Evolutionary conservation across 2,888 invertebrate species (phyloP), one percentile per base, ranked within the genome.

Genomic region (Plebejus anna): DNA sequence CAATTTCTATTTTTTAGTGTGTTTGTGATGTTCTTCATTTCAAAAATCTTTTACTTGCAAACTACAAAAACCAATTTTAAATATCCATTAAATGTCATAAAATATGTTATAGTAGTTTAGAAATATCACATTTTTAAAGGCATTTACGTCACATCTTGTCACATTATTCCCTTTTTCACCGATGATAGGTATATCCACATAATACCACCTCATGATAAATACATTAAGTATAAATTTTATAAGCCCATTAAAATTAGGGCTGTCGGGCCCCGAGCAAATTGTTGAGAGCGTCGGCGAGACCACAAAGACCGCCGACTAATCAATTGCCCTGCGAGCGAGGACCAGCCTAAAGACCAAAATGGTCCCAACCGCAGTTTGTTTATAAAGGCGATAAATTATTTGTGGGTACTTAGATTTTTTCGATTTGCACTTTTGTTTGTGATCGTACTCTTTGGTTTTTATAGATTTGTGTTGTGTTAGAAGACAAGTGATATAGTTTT

Each of bases 231-330:
- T 92, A 93, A 90, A 92, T 92, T 92, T 93, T 91, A 93, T 92
- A 92, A 91, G 92, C 86, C 91, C 88, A 93, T 94, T 93, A 94
- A 93, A 94, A 93, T 94, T 94, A 92, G 92, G 92, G 92, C 92
- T 91, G 91, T 89, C 90, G 88, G 84, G 89, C 92, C 90, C 88
- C 90, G 85, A 92, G 92, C 93, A 92, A 93, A 93, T 93, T 92
- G 92, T 91, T 88, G 87, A 87, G 88, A 90, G 89, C 90, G 88
- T 89, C 90, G 91, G 90, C 90, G 82, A 82, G 86, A 84, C 85
- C 87, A 88, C 92, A 92, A 92, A 92, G 92, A 83, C 81, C 83
- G 85, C 90, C 91, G 91, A 84, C 89, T 92, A 91, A 93, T 92
- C 93, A 93, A 92, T 92, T 93, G 92, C 88, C 86, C 88, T 77